phyloP scores from a whole-genome alignment of 1,140 invertebrate genomes.

The Nephila pilipes region DNA sequence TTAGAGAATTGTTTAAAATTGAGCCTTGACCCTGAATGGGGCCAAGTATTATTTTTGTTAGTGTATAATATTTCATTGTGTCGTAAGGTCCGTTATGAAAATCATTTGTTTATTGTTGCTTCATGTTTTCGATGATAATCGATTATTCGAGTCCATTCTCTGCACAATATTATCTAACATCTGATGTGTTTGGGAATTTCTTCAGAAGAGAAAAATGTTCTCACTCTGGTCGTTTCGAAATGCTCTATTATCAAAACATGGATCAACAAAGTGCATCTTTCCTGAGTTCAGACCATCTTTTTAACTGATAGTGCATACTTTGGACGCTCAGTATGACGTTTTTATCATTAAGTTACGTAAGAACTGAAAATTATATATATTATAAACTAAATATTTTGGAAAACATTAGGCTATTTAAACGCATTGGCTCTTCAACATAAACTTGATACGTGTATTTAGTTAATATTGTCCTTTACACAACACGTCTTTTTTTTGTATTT shows the following conservation, averaged over 20 bases:
- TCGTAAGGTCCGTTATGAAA: background rate
- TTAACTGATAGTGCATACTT: background rate
- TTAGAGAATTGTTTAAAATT: no score
- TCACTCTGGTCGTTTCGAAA: background rate
- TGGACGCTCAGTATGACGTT: background rate
- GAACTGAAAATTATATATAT: background rate
- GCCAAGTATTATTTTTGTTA: background rate
- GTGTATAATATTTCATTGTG: background rate
- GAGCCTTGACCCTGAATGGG: no score
- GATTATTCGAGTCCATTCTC: constrained; percentile 15
- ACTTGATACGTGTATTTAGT: no score
- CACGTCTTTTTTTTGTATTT: no score
- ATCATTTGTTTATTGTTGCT: background rate
- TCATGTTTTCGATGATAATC: background rate
- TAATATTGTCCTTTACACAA: no score
- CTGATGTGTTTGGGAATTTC: background rate
- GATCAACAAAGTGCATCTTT: background rate
- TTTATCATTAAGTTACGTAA: constrained; percentile 10
- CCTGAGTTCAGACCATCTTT: background rate
- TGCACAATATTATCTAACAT: background rate
- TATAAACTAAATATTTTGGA: background rate
- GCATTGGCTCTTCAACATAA: no score
- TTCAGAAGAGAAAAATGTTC: background rate
- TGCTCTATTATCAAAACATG: background rate
- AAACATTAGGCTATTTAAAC: no score